These are phyloP conservation scores for Hydrochoerus hydrochaeris DNA, from an alignment of 2,113 vertebrate species.

Conservation along the genomic window DNA sequence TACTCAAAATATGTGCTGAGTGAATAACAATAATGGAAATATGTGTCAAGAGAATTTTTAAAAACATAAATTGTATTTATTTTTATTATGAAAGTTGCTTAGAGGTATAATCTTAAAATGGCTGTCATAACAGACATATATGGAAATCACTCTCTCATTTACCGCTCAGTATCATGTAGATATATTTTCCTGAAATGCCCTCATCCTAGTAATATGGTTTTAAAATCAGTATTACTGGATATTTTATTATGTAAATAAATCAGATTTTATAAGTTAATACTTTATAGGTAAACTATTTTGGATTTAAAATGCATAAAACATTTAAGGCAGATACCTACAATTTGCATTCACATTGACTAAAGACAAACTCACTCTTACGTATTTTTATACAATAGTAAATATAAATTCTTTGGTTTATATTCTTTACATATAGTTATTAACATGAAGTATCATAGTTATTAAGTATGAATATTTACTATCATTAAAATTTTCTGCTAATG, in stretches of 20 bases:
- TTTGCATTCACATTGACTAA: neutral
- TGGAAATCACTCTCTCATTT: neutral
- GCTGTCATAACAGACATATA: neutral
- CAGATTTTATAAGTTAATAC: neutral
- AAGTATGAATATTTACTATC: neutral
- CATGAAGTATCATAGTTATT: neutral
- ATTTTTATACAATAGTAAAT: neutral
- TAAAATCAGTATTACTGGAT: neutral
- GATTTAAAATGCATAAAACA: neutral
- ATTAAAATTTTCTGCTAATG: neutral
- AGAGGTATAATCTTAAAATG: neutral
- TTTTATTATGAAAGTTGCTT: neutral
- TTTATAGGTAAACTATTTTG: neutral
- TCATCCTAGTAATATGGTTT: neutral
- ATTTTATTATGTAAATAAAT: neutral
- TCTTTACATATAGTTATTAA: neutral
- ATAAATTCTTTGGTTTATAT: neutral
- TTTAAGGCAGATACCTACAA: neutral
- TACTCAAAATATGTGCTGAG: neutral
- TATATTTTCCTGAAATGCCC: neutral
- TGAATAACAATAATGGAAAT: neutral
- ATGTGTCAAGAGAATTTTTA: neutral
- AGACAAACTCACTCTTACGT: neutral
- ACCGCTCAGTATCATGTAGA: neutral
- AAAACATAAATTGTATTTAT: neutral